These are phyloP conservation scores for Mystacides longicornis DNA, from an alignment of 2,888 invertebrate species.

Conservation along the genomic window DNA sequence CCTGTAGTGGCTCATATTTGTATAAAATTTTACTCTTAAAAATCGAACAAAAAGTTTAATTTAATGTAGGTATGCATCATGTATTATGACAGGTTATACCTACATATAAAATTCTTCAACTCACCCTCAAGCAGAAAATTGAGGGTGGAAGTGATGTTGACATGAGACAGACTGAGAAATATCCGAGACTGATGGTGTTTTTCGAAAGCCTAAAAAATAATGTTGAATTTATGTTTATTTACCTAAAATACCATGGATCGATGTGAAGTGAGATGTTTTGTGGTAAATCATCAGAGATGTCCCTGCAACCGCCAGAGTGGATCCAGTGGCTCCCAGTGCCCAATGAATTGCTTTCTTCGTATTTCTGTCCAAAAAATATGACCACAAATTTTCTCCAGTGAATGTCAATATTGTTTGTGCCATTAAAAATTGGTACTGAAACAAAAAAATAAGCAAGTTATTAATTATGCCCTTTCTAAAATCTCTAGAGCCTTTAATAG, in stretches of 20 bases:
- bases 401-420: conserved; percentile 45
- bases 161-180: no score
- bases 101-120: no score
- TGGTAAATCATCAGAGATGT: conserved; percentile 42
- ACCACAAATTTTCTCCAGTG: conserved; percentile 46
- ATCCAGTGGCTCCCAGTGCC: conserved; percentile 46
- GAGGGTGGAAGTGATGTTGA: no score
- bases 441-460: conserved; percentile 4
- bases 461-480: not conserved
- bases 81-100: no score
- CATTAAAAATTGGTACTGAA: conserved; percentile 45
- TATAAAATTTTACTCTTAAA: no score
- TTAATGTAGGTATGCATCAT: no score
- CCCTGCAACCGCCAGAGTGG: conserved; percentile 45
- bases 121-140: no score
- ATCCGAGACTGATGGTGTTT: no score
- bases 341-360: conserved; percentile 46
- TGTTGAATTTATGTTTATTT: conserved; percentile 26
- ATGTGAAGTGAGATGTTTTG: conserved; percentile 34
- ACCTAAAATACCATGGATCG: conserved; percentile 46
- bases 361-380: conserved; percentile 38
- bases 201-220: not conserved
- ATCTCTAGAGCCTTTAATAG: no score
- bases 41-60: no score
- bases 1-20: no score